Evolutionary conservation across 2,888 invertebrate species (phyloP).

Genomic region (Lasioglossum calceatum): DNA sequence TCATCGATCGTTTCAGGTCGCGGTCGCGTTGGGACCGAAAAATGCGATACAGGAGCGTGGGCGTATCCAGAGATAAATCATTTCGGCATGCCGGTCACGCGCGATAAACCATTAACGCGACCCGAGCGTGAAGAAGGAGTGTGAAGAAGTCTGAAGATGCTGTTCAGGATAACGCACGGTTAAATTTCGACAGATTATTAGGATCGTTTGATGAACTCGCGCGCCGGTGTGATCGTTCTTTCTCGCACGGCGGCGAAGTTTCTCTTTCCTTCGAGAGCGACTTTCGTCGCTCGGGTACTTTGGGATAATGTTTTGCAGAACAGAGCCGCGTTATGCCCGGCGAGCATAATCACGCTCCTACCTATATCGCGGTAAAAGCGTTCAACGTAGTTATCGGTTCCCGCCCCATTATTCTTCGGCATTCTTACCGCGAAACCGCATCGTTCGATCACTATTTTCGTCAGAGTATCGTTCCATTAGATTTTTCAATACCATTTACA

Average conservation of each 20-base stretch:
- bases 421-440: slow-evolving; percentile 40
- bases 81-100: not conserved
- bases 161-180: not conserved
- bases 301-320: slow-evolving; percentile 30
- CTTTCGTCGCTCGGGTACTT: slow-evolving; percentile 2
- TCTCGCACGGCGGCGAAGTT: not conserved
- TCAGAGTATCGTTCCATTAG: not conserved
- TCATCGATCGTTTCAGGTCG: not conserved
- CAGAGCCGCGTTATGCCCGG: slow-evolving; percentile 20
- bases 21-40: not conserved
- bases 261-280: slow-evolving; percentile 34
- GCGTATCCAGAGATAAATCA: slow-evolving; percentile 31
- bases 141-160: not conserved
- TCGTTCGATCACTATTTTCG: slow-evolving; percentile 23
- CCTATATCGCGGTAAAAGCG: slow-evolving; percentile 51
- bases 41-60: slow-evolving; percentile 10
- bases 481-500: not conserved
- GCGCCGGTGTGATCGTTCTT: not conserved
- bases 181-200: slow-evolving; percentile 20
- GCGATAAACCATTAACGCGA: slow-evolving; percentile 22
- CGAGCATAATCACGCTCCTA: slow-evolving; percentile 35
- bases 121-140: not conserved
- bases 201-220: not conserved
- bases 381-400: slow-evolving; percentile 34
- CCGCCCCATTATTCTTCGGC: slow-evolving; percentile 32